Evolutionary conservation across 2,888 invertebrate species (phyloP), one percentile per base, ranked within the genome.

Genomic region (Noctua fimbriata): DNA sequence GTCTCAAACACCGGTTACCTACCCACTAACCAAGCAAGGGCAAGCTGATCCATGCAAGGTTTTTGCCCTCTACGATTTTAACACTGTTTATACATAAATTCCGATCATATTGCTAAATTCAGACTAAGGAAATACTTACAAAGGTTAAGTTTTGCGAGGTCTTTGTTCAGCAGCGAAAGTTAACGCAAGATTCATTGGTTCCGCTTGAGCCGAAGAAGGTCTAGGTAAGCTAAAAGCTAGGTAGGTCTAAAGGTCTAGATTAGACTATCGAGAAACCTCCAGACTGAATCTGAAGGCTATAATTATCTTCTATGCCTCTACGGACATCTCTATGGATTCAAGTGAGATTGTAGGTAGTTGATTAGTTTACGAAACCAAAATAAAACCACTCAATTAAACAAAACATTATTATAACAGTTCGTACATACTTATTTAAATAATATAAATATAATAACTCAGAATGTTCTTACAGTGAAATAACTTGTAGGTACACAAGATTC

Each of bases 351-450:
- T 63, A 49, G 49, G 49, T 52, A 52, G 21, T 44, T 7, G 36
- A 12, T 32, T 32, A 3, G 16, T 44, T 6, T 44, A 21, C 28
- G 6, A 21, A 41, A 55, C n/a, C 18, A 32, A 85, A 89, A 86
- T 87, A 81, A 88, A 87, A 86, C 81, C 74, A 77, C 47, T 14
- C 66, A 79, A 85, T 66, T 79, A 81, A 90, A 90, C 89, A 89
- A 92, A 92, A 90, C 90, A 90, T 90, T 92, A 90, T 92, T 91
- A 88, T 92, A 92, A 92, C 92, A 92, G 87, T 92, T 89, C 87
- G 76, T 89, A 88, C 87, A 84, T 82, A 63, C 69, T n/a, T 86
- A 83, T 63, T 28, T 80, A 73, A 69, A 79, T 78, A 67, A 77
- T 79, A 82, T 84, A 88, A 86, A 85, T 84, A 90, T 82, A 69